Percentiles rank a stretch among this genome's conserved stretches.
Conservation (phyloP, 2,797 vertebrate species). For the Poliocrania exsul region DNA sequence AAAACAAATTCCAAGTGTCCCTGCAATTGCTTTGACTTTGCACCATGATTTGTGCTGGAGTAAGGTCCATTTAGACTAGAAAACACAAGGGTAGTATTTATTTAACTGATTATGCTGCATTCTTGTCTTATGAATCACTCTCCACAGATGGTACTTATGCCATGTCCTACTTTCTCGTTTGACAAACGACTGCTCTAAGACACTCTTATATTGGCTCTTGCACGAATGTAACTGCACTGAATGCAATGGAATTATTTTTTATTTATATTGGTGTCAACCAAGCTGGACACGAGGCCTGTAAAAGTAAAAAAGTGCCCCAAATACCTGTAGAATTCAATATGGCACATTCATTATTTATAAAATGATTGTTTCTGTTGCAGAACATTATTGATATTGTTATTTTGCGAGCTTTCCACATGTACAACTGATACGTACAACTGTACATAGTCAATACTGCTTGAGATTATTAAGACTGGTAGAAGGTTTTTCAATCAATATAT, state of each 20-base stretch:
- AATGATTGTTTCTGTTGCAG: constrained; percentile 50
- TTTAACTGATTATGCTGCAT: constrained; percentile 66
- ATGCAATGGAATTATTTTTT: neutral
- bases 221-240: neutral
- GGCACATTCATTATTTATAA: constrained; percentile 57
- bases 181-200: constrained; percentile 15
- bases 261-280: constrained; percentile 21
- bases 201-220: neutral
- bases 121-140: constrained; percentile 60
- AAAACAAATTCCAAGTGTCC: neutral
- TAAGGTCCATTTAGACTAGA: constrained; percentile 41
- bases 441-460: constrained; percentile 52
- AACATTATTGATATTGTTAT: constrained; percentile 61
- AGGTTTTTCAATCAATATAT: constrained; percentile 61
- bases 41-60: constrained; percentile 21
- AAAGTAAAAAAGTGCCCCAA: constrained; percentile 46
- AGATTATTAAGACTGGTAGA: constrained; percentile 62
- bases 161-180: constrained; percentile 48
- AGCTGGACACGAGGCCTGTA: constrained; percentile 2
- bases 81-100: constrained; percentile 65
- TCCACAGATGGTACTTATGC: constrained; percentile 64
- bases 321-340: constrained; percentile 28
- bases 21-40: constrained; percentile 23
- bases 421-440: constrained; percentile 28
- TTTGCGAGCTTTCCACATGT: constrained; percentile 47